Base-by-base conservation (phyloP, 2,113 vertebrate species). In the Parotia lawesii region DNA sequence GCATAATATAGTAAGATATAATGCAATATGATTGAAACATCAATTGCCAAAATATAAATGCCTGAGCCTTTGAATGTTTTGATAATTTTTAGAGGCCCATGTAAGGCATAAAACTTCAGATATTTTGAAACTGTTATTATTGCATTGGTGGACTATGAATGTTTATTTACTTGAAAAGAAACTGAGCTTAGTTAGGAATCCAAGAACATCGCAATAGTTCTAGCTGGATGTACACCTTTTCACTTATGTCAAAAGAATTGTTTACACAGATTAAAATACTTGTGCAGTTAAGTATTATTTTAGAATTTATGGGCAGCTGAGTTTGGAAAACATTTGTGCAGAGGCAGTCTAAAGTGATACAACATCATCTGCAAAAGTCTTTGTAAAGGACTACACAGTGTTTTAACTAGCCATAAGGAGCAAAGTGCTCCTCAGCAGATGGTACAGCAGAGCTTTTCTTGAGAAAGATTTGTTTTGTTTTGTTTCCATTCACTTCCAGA, bases 81-180 rank as follows among this genome's bases (percentile, higher is more conserved):
- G 51, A 23, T 66, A n/a, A 15, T 72, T 62, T 78, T 69, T 29
- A 51, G 72, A 92, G 19, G n/a, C 17, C 44, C 31, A 38, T 72
- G 58, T 40, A 88, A 83, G 66, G 64, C 25, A 73, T 66, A 62
- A 51, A 57, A 62, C 28, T 72, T 88, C 9, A 67, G 42, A 12
- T 79, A 51, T 88, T 62, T 90, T 65, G 24, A 83, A 88, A 53
- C n/a, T 57, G 23, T 73, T 60, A 3, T 79, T 60, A 75, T 38
- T 88, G 42, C 37, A 62, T 31, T 53, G 42, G 37, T 73, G 50
- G 50, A 31, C 29, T 69, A n/a, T 67, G 44, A 28, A 58, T 53
- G 18, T 86, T 92, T 90, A 76, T 90, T 86, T 88, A 33, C 31
- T 88, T 85, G 83, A 88, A 60, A 81, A 71, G 74, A 82, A 88